A percentile compares a stretch with the other conserved stretches of the same genome.
Evolutionary conservation across 2,888 invertebrate species (phyloP).

Genomic region (Drosophila mimetica): DNA sequence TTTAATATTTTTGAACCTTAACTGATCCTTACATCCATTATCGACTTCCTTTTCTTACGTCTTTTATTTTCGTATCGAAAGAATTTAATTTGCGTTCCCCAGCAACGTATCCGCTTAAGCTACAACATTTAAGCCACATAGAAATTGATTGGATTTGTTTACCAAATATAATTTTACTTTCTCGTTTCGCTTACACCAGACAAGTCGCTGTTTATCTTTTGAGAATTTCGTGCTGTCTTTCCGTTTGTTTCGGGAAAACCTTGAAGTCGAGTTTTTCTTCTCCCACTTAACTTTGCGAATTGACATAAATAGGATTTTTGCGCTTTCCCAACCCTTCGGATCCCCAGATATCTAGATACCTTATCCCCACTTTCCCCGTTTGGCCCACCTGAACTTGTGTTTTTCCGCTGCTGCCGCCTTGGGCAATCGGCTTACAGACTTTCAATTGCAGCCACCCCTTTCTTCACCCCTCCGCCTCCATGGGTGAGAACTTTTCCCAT

Average conservation of each 20-base stretch:
- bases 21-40: too few relatives aligned
- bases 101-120: not conserved
- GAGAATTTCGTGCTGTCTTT: constrained; percentile 15
- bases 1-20: too few relatives aligned
- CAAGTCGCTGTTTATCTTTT: constrained; percentile 24
- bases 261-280: constrained; percentile 30
- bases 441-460: constrained; percentile 50
- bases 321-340: constrained; percentile 7
- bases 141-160: constrained; percentile 24
- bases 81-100: not conserved
- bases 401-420: constrained; percentile 20
- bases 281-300: constrained; percentile 25
- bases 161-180: constrained; percentile 19
- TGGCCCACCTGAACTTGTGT: constrained; percentile 33
- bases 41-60: too few relatives aligned
- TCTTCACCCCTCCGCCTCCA: not conserved
- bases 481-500: constrained; percentile 20
- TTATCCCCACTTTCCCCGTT: not conserved
- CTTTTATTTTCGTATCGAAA: not conserved
- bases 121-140: constrained; percentile 1
- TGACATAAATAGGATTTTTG: constrained; percentile 39
- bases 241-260: constrained; percentile 11
- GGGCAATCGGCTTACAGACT: constrained; percentile 59
- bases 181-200: constrained; percentile 14
- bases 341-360: not conserved